These are phyloP conservation scores for Hydrozoanthus tunicans DNA, from an alignment of 64 coral and sea anemone species.

Conservation along the genomic window DNA sequence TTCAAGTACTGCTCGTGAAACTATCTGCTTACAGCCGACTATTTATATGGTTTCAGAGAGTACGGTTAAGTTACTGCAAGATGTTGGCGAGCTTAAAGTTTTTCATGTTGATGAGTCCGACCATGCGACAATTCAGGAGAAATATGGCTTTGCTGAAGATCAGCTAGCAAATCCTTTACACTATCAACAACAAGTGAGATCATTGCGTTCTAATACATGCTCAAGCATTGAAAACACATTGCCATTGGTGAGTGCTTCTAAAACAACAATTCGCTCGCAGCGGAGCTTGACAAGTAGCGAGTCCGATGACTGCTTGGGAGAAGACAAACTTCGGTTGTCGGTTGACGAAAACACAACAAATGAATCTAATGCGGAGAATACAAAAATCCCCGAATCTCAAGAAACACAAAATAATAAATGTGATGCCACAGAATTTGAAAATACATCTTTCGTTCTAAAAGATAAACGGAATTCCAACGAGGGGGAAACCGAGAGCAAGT, in stretches of 20 bases:
- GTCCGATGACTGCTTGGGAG: background rate
- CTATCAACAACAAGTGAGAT: constrained; percentile 65
- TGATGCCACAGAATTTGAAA: background rate
- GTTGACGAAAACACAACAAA: background rate
- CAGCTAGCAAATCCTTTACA: constrained; percentile 82
- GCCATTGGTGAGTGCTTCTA: background rate
- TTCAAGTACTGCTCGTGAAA: constrained; percentile 58
- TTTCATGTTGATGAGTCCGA: constrained; percentile 81
- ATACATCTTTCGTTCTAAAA: background rate
- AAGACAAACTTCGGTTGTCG: background rate
- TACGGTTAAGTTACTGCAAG: constrained; percentile 76
- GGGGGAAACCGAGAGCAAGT: background rate
- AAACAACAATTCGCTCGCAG: background rate
- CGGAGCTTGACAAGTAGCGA: background rate
- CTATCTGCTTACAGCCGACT: constrained; percentile 78
- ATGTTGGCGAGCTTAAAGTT: constrained; percentile 78
- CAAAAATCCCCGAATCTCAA: background rate
- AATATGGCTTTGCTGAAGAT: constrained; percentile 65
- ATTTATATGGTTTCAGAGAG: constrained; percentile 96
- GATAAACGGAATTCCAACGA: background rate
- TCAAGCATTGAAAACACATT: background rate
- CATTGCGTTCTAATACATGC: background rate
- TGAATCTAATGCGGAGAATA: background rate
- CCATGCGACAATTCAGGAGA: constrained; percentile 52
- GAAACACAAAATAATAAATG: background rate